Base-by-base conservation (phyloP, 2,888 invertebrate species). In the Pegoplata infirma region DNA sequence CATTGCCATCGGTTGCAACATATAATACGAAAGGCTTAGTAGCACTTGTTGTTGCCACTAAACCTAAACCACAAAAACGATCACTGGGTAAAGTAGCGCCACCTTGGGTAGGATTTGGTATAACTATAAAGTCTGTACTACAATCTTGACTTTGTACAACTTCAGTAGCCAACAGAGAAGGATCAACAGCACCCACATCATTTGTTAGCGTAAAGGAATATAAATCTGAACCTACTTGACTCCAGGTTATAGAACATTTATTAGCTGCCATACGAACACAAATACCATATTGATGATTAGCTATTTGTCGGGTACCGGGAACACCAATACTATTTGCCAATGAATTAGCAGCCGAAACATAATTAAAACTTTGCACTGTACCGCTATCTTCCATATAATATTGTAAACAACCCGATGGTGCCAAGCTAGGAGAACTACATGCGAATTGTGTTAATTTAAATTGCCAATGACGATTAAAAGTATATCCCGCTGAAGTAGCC, bases 351-450 rank as follows among this genome's bases (percentile, higher is more conserved):
- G 92, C 91, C 1, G 92, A 90, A 0, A 93, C 94, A 86, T 94
- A 96, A 88, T 96, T 96, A 83, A 96, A 96, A 87, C 95, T 94
- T 55, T 89, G 91, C 3, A 95, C 93, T 0, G 92, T 93, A 3
- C 94, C 94, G 0, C 91, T 87, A 0, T 88, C 84, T 0, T 91
- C 91, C 28, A 92, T 93, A 85, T 93, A 93, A 87, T 95, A 95
- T 89, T 94, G 94, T 21, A 96, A 90, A 84, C 96, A 96, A 36
- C 95, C 95, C 69, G 93, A 92, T 0, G 96, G 95, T 12, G 95
- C 96, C 93, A 87, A 85, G 49, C 92, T 92, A 0, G 92, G 91
- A 74, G 94, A 94, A 81, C 93, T 92, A 84, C 96, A 96, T 4
- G 92, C 92, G 46, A 95, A 91, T 88, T 96, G 96, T 0, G 92